These are phyloP conservation scores for Dasysyrphus tricinctus DNA, from an alignment of 2,888 invertebrate species.

Conservation along the genomic window DNA sequence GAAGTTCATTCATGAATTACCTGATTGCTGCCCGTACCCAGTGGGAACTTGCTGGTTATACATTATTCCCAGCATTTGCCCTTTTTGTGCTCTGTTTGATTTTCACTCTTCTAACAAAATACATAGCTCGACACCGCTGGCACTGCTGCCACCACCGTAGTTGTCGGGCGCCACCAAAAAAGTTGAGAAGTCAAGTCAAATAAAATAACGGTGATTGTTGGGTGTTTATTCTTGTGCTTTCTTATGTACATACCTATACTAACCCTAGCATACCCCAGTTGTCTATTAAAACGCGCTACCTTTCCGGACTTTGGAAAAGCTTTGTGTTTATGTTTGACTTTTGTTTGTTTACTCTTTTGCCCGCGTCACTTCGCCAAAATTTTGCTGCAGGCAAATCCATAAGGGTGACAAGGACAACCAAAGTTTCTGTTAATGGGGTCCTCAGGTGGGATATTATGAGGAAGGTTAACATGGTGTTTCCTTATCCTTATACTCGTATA, in stretches of 20 bases:
- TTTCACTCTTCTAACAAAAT: conserved; percentile 48
- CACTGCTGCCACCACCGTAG: background rate
- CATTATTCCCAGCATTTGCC: conserved; percentile 22
- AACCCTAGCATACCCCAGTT: conserved; percentile 2
- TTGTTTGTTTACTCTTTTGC: conserved; percentile 19
- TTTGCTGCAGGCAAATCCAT: conserved; percentile 23
- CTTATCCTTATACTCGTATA: background rate
- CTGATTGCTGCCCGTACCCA: conserved; percentile 34
- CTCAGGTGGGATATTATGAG: conserved; percentile 9
- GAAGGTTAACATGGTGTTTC: conserved; percentile 4
- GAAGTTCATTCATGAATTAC: conserved; percentile 28
- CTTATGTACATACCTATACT: background rate
- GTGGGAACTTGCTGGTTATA: conserved; percentile 5
- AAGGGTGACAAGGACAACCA: conserved; percentile 28
- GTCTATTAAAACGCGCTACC: conserved; percentile 21
- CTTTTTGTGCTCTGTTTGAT: conserved; percentile 56
- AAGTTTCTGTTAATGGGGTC: conserved; percentile 11
- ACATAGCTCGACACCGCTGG: conserved; percentile 8
- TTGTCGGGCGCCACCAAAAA: background rate
- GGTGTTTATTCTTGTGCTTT: conserved; percentile 33
- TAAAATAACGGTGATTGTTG: conserved; percentile 27
- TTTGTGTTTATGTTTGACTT: conserved; percentile 24
- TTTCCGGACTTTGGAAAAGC: conserved; percentile 11
- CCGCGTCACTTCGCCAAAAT: conserved; percentile 7
- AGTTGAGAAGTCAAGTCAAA: conserved; percentile 28